Conservation (phyloP, 1,140 invertebrate species). For the Pinna nobilis region DNA sequence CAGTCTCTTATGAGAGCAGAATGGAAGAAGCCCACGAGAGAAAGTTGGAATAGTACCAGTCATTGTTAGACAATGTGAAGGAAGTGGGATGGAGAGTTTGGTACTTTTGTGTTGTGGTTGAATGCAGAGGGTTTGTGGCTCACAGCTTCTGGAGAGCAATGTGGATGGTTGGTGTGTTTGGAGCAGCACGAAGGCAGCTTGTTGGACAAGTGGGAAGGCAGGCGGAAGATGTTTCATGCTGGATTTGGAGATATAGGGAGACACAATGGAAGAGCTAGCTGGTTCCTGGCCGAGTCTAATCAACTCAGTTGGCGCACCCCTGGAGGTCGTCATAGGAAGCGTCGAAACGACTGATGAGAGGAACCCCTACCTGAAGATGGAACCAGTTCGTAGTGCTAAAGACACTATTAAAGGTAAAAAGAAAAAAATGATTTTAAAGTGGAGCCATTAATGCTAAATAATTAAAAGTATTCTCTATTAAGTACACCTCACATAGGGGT, state of each 20-base stretch:
- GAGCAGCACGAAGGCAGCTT: neutral
- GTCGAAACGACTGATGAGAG: constrained; percentile 2
- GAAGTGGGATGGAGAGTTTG: constrained; percentile 23
- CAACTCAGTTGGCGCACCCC: neutral
- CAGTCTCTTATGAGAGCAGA: constrained; percentile 32
- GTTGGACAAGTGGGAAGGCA: neutral
- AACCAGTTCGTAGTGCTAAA: neutral
- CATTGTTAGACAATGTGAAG: constrained; percentile 5
- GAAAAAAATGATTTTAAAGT: no score
- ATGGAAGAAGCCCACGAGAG: constrained; percentile 37
- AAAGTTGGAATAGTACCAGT: constrained; percentile 29
- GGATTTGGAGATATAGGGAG: neutral
- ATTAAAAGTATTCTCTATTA: no score
- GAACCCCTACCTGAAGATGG: constrained; percentile 1
- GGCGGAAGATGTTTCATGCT: neutral
- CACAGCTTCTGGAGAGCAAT: neutral
- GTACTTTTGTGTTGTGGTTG: constrained; percentile 32
- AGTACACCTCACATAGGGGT: no score
- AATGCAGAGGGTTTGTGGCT: constrained; percentile 35
- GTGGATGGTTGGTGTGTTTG: constrained; percentile 1
- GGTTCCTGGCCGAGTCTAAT: no score
- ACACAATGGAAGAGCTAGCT: neutral
- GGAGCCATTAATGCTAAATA: no score
- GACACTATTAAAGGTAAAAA: no score
- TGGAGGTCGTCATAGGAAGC: no score